These are phyloP conservation scores for Agrochola litura DNA, from an alignment of 2,888 invertebrate species.

Conservation along the genomic window DNA sequence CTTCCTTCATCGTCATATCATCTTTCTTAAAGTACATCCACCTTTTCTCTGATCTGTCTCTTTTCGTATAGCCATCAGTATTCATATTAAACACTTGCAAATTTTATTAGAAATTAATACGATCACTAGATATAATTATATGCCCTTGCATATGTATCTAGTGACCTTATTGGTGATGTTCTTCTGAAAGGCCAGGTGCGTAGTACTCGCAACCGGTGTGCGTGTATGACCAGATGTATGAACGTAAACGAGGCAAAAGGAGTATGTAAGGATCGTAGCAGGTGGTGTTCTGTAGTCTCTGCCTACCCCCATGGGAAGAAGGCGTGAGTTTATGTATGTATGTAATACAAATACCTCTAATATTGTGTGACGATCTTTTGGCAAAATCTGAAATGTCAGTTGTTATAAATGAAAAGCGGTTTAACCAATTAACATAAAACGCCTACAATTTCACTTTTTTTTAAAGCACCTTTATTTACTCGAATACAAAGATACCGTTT, in stretches of 20 bases:
- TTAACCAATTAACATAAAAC: constrained; percentile 12
- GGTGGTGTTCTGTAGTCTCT: background rate
- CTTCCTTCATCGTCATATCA: background rate
- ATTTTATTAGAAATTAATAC: background rate
- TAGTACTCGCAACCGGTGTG: too few species aligned
- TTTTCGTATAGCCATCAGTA: background rate
- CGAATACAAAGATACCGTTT: constrained; percentile 34
- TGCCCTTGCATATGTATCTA: background rate
- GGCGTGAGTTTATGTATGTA: background rate
- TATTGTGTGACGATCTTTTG: background rate
- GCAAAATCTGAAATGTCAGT: constrained; percentile 3
- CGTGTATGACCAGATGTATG: too few species aligned
- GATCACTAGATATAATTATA: background rate
- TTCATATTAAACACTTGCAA: background rate
- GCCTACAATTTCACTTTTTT: constrained; percentile 23
- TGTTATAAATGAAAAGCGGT: constrained; percentile 14
- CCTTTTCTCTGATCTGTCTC: background rate
- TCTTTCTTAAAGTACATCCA: background rate
- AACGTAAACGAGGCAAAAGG: too few species aligned
- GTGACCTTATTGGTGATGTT: background rate
- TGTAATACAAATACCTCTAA: background rate
- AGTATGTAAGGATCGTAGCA: too few species aligned
- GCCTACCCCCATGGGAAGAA: background rate
- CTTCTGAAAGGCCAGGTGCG: too few species aligned
- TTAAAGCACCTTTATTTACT: constrained; percentile 3